Base-by-base conservation (phyloP, 2,797 vertebrate genomes). In the Notoglanidium macrostoma region DNA sequence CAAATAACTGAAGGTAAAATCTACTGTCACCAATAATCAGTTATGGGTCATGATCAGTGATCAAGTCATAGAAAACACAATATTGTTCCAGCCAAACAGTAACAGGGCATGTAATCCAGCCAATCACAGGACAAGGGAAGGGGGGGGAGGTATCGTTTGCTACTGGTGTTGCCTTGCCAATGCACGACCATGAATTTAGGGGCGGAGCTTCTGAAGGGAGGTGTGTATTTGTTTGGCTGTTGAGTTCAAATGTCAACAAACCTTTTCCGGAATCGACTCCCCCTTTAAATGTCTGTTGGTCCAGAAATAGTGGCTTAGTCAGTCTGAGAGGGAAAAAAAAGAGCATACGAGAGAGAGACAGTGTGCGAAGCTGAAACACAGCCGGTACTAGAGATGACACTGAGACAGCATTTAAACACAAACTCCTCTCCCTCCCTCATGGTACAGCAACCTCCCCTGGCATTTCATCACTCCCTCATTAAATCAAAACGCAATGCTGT, bases 401-500 rank as follows among this genome's bases (percentile, higher is more conserved):
- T 85, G 90, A 91, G 84, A 91, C 91, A 91, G 90, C 83, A 86
- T 87, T 92, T 92, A 90, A 89, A 83, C 86, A n/a, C 26, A 92
- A 86, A 88, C 90, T 61, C 89, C 84, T 87, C 87, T 87, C 80
- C 51, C 51, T 49, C 86, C 89, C 89, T 90, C 85, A 86, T 57
- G 89, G 59, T 63, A 70, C 76, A 26, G 26, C 46, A 82, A 40
- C 89, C 92, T 92, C 89, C 76, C 88, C 80, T 87, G 89, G 87
- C 85, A 91, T 83, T 87, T 87, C 87, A 87, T 26, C 87, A 82
- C 88, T 29, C 12, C 87, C 87, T 90, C 81, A 89, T 93, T 94
- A 94, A 94, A 94, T 95, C 92, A 93, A 93, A 93, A 91, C 32
- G 87, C 84, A 87, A 83, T 70, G 51, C 92, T 92, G 93, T 95